Percentiles rank a stretch among this genome's conserved stretches.
These are phyloP conservation scores for Gortyna flavago DNA, from an alignment of 2,888 invertebrate species.

Conservation along the genomic window DNA sequence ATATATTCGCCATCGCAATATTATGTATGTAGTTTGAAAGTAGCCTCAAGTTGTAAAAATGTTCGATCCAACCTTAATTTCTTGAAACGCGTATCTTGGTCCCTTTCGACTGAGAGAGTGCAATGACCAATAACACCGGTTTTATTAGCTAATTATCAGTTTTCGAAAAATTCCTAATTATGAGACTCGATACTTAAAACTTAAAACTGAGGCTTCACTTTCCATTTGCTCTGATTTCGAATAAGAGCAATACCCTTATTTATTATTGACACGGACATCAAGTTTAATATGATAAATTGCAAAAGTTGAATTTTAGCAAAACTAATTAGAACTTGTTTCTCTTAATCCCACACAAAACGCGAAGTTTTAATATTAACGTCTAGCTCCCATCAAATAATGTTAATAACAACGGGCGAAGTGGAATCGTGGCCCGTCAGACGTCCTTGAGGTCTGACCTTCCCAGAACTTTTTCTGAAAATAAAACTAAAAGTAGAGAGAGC, in stretches of 20 bases:
- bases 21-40: slow-evolving; percentile 64
- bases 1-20: slow-evolving; percentile 46
- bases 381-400: slow-evolving; percentile 68
- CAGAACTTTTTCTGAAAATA: slow-evolving; percentile 81
- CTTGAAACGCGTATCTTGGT: slow-evolving; percentile 46
- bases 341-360: slow-evolving; percentile 50
- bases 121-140: slow-evolving; percentile 65
- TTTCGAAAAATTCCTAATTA: slow-evolving; percentile 70
- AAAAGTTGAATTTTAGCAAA: slow-evolving; percentile 49
- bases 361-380: slow-evolving; percentile 59
- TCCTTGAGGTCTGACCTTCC: slow-evolving; percentile 86
- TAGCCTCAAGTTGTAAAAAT: slow-evolving; percentile 56
- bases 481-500: slow-evolving; percentile 77
- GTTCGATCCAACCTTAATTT: slow-evolving; percentile 55
- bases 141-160: slow-evolving; percentile 75
- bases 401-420: slow-evolving; percentile 68
- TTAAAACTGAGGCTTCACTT: slow-evolving; percentile 49
- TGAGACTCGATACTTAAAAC: slow-evolving; percentile 60
- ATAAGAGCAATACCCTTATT: slow-evolving; percentile 10
- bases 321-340: slow-evolving; percentile 60
- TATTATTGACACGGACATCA: slow-evolving; percentile 36
- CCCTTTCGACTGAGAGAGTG: slow-evolving; percentile 59
- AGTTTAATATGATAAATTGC: slow-evolving; percentile 57
- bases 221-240: slow-evolving; percentile 27
- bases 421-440: slow-evolving; percentile 74